Evolutionary conservation across 2,113 vertebrate genomes (phyloP).

Genomic region (Charina bottae): DNA sequence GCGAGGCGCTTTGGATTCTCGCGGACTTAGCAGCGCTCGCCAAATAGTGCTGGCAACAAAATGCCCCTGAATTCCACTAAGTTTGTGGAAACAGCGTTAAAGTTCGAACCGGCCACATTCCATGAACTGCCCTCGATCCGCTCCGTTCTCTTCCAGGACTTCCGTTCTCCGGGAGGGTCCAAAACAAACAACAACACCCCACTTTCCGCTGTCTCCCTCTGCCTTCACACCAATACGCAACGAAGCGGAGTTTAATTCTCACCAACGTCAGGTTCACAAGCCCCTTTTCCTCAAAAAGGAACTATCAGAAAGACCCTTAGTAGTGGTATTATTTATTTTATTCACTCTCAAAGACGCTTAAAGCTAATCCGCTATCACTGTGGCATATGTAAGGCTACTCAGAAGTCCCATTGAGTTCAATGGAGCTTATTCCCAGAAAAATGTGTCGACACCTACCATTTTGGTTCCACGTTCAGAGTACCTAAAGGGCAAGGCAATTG

Average conservation of each 20-base stretch:
- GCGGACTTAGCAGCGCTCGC: not conserved
- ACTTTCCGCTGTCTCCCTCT: not conserved
- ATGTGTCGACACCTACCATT: not conserved
- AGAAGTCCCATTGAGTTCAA: not conserved
- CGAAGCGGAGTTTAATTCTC: not conserved
- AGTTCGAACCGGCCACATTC: not conserved
- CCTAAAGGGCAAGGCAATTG: not conserved
- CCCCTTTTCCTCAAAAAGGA: not conserved
- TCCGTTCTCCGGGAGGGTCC: not conserved
- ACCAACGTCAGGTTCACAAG: not conserved
- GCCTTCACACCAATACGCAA: not conserved
- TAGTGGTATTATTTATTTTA: not conserved
- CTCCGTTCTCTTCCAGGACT: not conserved
- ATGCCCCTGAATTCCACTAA: not conserved
- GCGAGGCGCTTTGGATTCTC: not conserved
- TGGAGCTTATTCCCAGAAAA: not conserved
- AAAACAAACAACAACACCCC: not conserved
- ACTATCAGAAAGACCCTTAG: not conserved
- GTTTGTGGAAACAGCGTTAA: not conserved
- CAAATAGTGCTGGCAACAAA: not conserved
- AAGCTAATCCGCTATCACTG: not conserved
- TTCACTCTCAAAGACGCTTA: not conserved
- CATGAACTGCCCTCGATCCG: not conserved
- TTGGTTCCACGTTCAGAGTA: not conserved
- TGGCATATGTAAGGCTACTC: not conserved